Evolutionary conservation across 2,797 vertebrate genomes (phyloP), one percentile per base, ranked within the genome.

Genomic region (Pterois miles): DNA sequence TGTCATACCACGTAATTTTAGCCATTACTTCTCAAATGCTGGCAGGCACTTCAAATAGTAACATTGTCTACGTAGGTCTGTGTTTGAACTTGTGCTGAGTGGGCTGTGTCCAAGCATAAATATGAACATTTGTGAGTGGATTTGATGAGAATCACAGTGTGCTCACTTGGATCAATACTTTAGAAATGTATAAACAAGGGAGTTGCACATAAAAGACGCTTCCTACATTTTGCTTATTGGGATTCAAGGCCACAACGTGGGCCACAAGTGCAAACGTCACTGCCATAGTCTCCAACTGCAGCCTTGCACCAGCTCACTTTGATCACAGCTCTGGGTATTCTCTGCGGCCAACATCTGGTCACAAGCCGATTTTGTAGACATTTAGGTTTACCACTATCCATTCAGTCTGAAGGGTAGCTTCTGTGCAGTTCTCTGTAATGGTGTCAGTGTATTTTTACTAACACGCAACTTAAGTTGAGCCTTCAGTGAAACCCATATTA

Each of bases 51-150:
- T 82, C 43, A 76, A 77, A 71, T 48, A 43, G 56, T 73, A 80
- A 56, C 31, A 70, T 54, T 67, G 56, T 81, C 71, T 65, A 52
- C 31, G 5, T 76, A 71, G 68, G 66, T 74, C 59, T 36, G 46
- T 52, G 31, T 80, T 90, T 86, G 58, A 89, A 66, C 60, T 88
- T 71, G 78, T 56, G 73, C 75, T 80, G 63, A 78, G 63, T 29
- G 34, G 82, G 54, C 71, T 83, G 77, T 78, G 80, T 63, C 69
- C 80, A 76, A 62, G 70, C 72, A 86, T 88, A 81, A 80, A 87
- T 70, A 65, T 79, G 46, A 78, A 81, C 31, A 57, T 76, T 40
- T 83, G 57, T 63, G 53, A 83, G 71, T n/a, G 53, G 58, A 69
- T 83, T 57, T 83, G 66, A 88, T 71, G 75, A 82, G 56, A 80